Evolutionary conservation across 2,113 vertebrate genomes (phyloP), one percentile per base, ranked within the genome.

Genomic region (Nothocercus nigrocapillus): DNA sequence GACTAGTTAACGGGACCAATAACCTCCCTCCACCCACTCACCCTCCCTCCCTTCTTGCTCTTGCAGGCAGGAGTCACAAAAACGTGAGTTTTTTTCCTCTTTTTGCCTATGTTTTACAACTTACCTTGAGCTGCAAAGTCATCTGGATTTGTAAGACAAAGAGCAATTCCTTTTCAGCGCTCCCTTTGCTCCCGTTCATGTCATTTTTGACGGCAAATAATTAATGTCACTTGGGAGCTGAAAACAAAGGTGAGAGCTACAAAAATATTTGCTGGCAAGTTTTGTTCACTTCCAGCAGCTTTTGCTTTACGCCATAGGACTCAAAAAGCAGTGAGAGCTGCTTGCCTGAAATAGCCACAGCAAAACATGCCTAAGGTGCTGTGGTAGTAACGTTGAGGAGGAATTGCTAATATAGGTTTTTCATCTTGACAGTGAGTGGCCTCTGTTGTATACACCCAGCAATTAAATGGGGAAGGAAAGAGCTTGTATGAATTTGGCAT

Each of bases 51-150:
- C 66, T 73, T 82, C 30, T 61, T 76, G 36, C 24, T 85, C 30
- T 62, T 24, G 3, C 47, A 84, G 51, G 64, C 34, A 78, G 36
- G 75, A 90, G 40, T 77, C 69, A 85, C 82, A 87, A 74, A 90
- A 93, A 3, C 20, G 73, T n/a, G 27, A 22, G 51, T 56, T 63
- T 24, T 36, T 79, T 70, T 58, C 62, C 42, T 80, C 73, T 75
- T 89, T 53, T 51, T 89, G 44, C 32, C 36, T 76, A 64, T 89
- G 89, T 44, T 93, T 96, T 89, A 56, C 68, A 90, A 44, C 64
- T 80, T 80, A 74, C 72, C 69, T 93, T 69, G 83, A 90, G 78
- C 73, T 88, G 56, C 2, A 11, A 78, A 95, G 58, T 59, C 42
- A 49, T 72, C 82, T 94, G 81, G 83, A 75, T 89, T 80, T 9